These are phyloP conservation scores for Sesamia inferens DNA, from an alignment of 2,888 invertebrate species.

Conservation along the genomic window DNA sequence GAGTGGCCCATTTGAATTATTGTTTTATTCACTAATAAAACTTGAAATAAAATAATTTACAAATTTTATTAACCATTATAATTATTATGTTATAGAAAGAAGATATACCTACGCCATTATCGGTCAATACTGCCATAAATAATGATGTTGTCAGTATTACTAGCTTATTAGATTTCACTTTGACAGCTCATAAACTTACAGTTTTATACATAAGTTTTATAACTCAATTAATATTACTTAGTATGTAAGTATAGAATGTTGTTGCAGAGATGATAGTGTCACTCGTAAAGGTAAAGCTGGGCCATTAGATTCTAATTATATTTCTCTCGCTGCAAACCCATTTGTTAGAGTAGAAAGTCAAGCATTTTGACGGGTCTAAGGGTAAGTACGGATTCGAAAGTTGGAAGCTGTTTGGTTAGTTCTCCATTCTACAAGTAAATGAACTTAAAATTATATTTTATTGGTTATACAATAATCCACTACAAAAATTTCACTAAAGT, in stretches of 20 bases:
- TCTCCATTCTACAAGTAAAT: constrained; percentile 15
- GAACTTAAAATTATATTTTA: background rate
- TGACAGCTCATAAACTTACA: constrained; percentile 56
- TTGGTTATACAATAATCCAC: background rate
- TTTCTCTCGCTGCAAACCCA: constrained; percentile 40
- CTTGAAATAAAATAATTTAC: constrained; percentile 53
- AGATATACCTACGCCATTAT: constrained; percentile 38
- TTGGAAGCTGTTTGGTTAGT: constrained; percentile 35
- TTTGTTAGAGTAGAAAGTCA: constrained; percentile 51
- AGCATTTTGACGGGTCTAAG: constrained; percentile 48
- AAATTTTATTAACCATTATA: constrained; percentile 53
- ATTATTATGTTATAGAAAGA: constrained; percentile 21
- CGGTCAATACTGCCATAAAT: constrained; percentile 42
- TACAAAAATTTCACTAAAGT: background rate
- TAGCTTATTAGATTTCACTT: constrained; percentile 57
- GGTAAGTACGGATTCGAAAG: constrained; percentile 53
- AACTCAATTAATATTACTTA: constrained; percentile 64
- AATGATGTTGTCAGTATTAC: constrained; percentile 57
- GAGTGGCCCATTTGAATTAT: constrained; percentile 50
- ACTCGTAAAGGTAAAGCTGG: constrained; percentile 51
- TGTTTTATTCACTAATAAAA: constrained; percentile 55
- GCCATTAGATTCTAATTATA: constrained; percentile 50
- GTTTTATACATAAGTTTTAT: constrained; percentile 58
- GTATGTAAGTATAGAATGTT: constrained; percentile 47
- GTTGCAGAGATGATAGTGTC: constrained; percentile 44